These are phyloP conservation scores for Sander lucioperca DNA, from an alignment of 2,113 vertebrate genomes.

Conservation along the genomic window DNA sequence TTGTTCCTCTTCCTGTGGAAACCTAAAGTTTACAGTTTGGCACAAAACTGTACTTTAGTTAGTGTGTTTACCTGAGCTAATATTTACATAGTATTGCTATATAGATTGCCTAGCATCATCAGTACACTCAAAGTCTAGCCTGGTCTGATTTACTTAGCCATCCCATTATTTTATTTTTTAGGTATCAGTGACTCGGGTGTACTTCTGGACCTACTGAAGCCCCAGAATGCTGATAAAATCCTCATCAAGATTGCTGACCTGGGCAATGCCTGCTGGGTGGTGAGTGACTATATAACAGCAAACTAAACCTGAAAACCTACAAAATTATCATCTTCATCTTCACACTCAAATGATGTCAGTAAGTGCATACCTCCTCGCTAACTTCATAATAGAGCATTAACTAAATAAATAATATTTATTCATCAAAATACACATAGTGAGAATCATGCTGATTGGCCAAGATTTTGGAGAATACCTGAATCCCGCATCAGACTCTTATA, in stretches of 20 bases:
- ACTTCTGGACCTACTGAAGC: slow-evolving; percentile 89
- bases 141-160: not conserved
- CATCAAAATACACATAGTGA: not conserved
- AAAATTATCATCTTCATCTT: not conserved
- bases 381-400: not conserved
- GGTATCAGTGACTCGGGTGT: slow-evolving; percentile 77
- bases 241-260: slow-evolving; percentile 90
- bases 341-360: not conserved
- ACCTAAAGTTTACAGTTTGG: not conserved
- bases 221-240: slow-evolving; percentile 88
- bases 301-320: not conserved
- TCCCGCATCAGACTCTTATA: not conserved
- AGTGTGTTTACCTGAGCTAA: not conserved
- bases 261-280: slow-evolving; percentile 95
- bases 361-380: not conserved
- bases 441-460: not conserved
- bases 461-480: not conserved
- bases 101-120: not conserved
- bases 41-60: not conserved
- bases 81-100: not conserved
- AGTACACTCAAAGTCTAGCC: not conserved
- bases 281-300: slow-evolving; percentile 80
- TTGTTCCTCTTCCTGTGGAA: not conserved
- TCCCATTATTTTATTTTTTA: slow-evolving; percentile 31
- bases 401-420: not conserved